These are phyloP conservation scores for Drusus annulatus DNA, from an alignment of 1,140 invertebrate species.

Conservation along the genomic window DNA sequence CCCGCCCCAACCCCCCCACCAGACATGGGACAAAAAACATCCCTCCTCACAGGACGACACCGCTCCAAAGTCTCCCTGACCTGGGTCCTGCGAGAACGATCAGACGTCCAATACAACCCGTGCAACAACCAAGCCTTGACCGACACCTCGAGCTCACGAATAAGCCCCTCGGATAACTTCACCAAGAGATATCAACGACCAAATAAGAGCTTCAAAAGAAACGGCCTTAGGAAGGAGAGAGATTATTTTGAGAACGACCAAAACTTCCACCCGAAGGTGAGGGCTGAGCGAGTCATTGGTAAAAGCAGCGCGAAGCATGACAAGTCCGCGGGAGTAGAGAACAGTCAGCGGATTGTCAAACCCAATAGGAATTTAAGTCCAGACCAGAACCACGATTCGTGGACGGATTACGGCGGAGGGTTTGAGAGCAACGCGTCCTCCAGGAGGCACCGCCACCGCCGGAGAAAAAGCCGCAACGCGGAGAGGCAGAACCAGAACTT, in stretches of 20 bases:
- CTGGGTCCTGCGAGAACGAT: conserved; percentile 77
- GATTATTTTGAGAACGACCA: conserved; percentile 42
- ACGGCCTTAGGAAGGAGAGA: conserved; percentile 41
- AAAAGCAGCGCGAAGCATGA: conserved; percentile 50
- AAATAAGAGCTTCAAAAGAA: conserved; percentile 40
- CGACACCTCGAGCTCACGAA: conserved; percentile 31
- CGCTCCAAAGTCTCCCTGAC: conserved; percentile 80
- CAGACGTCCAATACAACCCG: conserved; percentile 64
- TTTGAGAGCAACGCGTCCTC: conserved; percentile 57
- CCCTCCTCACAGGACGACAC: conserved; percentile 67
- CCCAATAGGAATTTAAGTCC: conserved; percentile 36
- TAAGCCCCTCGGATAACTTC: conserved; percentile 26
- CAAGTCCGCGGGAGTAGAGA: conserved; percentile 36
- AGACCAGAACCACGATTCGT: conserved; percentile 37
- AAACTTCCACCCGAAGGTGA: background rate
- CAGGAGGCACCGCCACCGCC: conserved; percentile 61
- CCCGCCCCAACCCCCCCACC: conserved; percentile 59
- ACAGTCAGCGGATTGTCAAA: conserved; percentile 4
- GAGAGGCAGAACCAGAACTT: conserved; percentile 68
- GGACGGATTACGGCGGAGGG: conserved; percentile 45
- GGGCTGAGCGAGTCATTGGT: conserved; percentile 44
- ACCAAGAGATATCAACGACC: conserved; percentile 35
- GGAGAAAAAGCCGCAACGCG: conserved; percentile 65
- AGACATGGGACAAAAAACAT: conserved; percentile 70
- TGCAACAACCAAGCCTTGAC: conserved; percentile 38